Evolutionary conservation across 2,888 invertebrate species (phyloP).

Genomic region (Brachyptera putata): DNA sequence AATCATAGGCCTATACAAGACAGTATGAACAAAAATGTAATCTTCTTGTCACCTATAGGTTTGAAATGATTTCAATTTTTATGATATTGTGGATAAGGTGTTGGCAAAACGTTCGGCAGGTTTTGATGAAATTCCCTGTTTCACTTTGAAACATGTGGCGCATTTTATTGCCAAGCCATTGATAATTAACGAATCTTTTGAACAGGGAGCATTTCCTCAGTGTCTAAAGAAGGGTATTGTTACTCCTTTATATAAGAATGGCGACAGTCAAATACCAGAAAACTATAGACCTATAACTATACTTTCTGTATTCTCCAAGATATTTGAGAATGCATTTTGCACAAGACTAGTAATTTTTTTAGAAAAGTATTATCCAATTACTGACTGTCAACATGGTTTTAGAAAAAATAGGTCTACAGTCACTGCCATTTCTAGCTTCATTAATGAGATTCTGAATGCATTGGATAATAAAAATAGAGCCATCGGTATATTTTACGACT

Average conservation of each 20-base stretch:
- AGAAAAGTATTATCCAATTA: no score
- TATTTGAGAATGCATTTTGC: neutral
- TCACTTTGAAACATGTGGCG: neutral
- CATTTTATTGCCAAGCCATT: neutral
- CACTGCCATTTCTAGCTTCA: no score
- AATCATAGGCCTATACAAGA: no score
- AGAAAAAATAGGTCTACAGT: no score
- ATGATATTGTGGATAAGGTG: neutral
- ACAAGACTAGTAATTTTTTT: no score
- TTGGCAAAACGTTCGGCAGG: neutral
- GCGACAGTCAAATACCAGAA: neutral
- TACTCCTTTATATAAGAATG: slow-evolving; percentile 21
- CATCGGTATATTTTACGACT: neutral
- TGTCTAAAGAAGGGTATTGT: slow-evolving; percentile 22
- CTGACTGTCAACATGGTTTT: no score
- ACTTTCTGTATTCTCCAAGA: slow-evolving; percentile 16
- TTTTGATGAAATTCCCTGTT: neutral
- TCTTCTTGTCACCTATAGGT: no score
- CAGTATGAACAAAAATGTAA: no score
- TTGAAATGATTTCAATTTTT: no score
- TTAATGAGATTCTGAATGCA: no score
- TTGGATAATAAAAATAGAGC: no score
- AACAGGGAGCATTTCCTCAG: slow-evolving; percentile 20
- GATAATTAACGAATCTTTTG: slow-evolving; percentile 18
- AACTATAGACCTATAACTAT: slow-evolving; percentile 25